Conservation (phyloP, 2,888 invertebrate species). For the Epinotia nisella region DNA sequence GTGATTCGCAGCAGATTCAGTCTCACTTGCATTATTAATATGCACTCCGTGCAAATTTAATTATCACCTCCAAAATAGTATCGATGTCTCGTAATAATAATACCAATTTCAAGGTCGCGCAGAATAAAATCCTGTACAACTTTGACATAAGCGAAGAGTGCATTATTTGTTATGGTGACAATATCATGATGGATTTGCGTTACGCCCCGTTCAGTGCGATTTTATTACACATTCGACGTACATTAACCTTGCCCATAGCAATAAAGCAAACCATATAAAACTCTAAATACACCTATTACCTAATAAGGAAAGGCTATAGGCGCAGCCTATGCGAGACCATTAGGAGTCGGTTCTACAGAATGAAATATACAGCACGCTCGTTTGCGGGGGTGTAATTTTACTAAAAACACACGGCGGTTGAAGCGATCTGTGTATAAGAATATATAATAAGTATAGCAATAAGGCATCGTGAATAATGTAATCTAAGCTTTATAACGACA, state of each 20-base stretch:
- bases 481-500: conserved; percentile 55
- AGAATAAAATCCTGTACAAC: no score
- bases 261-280: conserved; percentile 22
- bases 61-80: conserved; percentile 13
- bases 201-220: not conserved
- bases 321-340: conserved; percentile 7
- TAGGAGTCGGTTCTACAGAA: conserved; percentile 22
- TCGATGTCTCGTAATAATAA: not conserved
- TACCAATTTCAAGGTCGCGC: no score
- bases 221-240: conserved; percentile 21
- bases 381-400: not conserved
- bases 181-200: not conserved
- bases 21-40: conserved; percentile 38
- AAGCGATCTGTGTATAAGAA: not conserved
- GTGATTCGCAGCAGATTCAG: conserved; percentile 39
- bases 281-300: conserved; percentile 26
- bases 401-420: conserved; percentile 7
- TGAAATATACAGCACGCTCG: not conserved
- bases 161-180: no score
- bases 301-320: conserved; percentile 24
- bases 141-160: no score
- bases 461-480: conserved; percentile 41
- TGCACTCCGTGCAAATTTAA: conserved; percentile 24
- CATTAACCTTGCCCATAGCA: conserved; percentile 19
- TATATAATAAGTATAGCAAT: no score